Conservation (phyloP, 1,140 invertebrate species). For the Eciton burchellii region DNA sequence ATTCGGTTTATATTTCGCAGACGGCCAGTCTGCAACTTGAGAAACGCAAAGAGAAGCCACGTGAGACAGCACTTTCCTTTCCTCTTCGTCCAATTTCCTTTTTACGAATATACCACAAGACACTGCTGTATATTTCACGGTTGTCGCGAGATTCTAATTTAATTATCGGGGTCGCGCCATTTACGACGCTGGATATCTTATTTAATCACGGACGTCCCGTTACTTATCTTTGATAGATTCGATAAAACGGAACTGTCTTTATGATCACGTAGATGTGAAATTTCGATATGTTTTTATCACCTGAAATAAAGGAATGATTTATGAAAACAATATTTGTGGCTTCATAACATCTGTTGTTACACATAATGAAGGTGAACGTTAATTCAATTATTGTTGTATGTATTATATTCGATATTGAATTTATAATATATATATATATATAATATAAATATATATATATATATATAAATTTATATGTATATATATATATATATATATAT, state of each 20-base stretch:
- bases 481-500: no score
- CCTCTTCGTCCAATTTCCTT: not conserved
- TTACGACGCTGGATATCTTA: not conserved
- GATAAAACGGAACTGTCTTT: not conserved
- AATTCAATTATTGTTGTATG: not conserved
- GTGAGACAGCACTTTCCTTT: not conserved
- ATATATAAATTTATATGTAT: no score
- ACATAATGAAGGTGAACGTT: no score
- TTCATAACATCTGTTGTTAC: not conserved
- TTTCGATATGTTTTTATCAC: no score
- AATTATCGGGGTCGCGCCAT: not conserved
- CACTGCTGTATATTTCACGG: conserved; percentile 35
- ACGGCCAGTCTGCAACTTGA: not conserved
- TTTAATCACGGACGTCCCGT: not conserved
- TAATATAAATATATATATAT: no score
- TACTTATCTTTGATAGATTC: conserved; percentile 15
- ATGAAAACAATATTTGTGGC: not conserved
- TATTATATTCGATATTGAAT: no score
- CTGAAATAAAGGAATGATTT: no score
- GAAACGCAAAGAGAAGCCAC: not conserved
- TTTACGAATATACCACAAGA: conserved; percentile 29
- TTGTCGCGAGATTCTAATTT: conserved; percentile 44
- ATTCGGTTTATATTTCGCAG: conserved; percentile 31
- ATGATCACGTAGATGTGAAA: not conserved
- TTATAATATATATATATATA: no score